Conservation (phyloP, 2,888 invertebrate genomes). For the Drosophila demipolita region DNA sequence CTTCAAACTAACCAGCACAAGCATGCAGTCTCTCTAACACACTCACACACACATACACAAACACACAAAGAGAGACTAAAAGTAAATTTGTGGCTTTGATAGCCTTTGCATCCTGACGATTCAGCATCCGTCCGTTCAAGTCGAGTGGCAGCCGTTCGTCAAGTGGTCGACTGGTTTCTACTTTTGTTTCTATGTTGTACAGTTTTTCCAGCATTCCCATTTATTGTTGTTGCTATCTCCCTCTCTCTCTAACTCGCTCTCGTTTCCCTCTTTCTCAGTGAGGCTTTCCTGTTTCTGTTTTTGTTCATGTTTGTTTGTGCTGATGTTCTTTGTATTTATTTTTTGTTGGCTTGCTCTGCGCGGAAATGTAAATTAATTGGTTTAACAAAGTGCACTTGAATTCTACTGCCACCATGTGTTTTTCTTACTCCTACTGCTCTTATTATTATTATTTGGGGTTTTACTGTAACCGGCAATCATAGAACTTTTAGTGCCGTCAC, state of each 20-base stretch:
- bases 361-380: slow-evolving; percentile 80
- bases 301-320: slow-evolving; percentile 11
- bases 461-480: slow-evolving; percentile 31
- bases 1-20: slow-evolving; percentile 59
- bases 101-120: slow-evolving; percentile 50
- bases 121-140: slow-evolving; percentile 45
- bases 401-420: slow-evolving; percentile 55
- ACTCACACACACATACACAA: slow-evolving; percentile 25
- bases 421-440: slow-evolving; percentile 15
- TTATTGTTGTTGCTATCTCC: background rate
- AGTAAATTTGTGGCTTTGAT: slow-evolving; percentile 58
- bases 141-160: slow-evolving; percentile 67
- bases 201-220: slow-evolving; percentile 45
- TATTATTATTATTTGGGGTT: slow-evolving; percentile 33
- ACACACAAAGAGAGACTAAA: slow-evolving; percentile 9
- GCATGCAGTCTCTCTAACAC: slow-evolving; percentile 9
- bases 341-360: slow-evolving; percentile 63
- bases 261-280: slow-evolving; percentile 1
- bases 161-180: slow-evolving; percentile 50
- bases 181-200: slow-evolving; percentile 62
- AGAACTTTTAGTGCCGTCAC: slow-evolving; percentile 39
- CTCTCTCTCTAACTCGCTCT: background rate
- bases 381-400: slow-evolving; percentile 78
- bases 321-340: slow-evolving; percentile 6
- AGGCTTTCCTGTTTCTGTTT: slow-evolving; percentile 24